A percentile compares a stretch with the other conserved stretches of the same genome.
Conservation (phyloP, 2,797 vertebrate genomes). For the Lacerta viridis region DNA sequence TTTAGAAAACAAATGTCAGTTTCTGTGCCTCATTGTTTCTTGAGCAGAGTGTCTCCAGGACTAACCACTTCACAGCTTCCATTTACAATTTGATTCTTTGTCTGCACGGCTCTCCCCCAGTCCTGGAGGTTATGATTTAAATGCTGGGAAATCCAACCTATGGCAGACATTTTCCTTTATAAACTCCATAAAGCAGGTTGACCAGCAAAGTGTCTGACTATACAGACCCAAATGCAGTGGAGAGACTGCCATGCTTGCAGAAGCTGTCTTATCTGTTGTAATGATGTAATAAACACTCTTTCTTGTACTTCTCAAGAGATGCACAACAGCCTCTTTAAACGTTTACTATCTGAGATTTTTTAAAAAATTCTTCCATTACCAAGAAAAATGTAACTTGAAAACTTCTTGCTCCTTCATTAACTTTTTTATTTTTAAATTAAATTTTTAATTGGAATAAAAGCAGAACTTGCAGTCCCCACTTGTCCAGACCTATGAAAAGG, state of each 20-base stretch:
- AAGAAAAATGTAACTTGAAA: conserved; percentile 8
- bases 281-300: conserved; percentile 70
- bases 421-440: conserved; percentile 28
- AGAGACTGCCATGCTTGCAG: conserved; percentile 57
- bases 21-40: conserved; percentile 38
- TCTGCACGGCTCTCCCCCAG: not conserved
- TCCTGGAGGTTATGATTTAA: conserved; percentile 2
- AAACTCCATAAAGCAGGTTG: conserved; percentile 30
- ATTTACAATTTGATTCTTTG: conserved; percentile 8
- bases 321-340: conserved; percentile 31
- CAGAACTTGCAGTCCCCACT: not conserved
- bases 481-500: not conserved
- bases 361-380: not conserved
- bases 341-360: not conserved
- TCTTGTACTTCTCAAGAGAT: conserved; percentile 67
- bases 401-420: conserved; percentile 9
- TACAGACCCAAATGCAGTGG: conserved; percentile 58
- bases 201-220: conserved; percentile 58
- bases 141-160: conserved; percentile 1
- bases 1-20: conserved; percentile 13
- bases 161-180: conserved; percentile 19
- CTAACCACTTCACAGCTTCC: conserved; percentile 45
- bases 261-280: conserved; percentile 73
- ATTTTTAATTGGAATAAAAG: conserved; percentile 34
- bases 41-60: conserved; percentile 23